Percentiles rank a stretch among this genome's conserved stretches.
phyloP scores from a whole-genome alignment of 2,797 vertebrate species.

The Otolemur crassicaudatus region DNA sequence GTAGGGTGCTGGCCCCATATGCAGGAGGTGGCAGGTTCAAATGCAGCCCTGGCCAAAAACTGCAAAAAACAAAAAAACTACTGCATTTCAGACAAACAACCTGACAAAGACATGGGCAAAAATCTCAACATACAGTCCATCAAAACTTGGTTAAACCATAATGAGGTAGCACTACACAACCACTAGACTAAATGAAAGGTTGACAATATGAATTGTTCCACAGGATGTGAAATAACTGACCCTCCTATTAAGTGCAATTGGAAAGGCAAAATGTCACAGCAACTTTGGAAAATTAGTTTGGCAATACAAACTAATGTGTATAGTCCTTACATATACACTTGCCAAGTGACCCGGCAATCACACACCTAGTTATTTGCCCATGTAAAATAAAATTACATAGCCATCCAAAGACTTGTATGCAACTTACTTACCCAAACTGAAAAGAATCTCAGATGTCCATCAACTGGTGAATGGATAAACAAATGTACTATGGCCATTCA shows the following conservation, averaged over 20 bases:
- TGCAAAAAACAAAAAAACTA: not conserved
- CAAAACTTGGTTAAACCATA: not conserved
- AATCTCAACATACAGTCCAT: not conserved
- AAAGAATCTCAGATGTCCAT: not conserved
- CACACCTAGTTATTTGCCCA: not conserved
- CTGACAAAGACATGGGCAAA: not conserved
- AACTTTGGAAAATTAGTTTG: not conserved
- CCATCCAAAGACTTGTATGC: not conserved
- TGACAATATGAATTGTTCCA: not conserved
- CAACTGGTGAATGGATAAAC: not conserved
- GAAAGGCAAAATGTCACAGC: not conserved
- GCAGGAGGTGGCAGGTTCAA: too few relatives aligned
- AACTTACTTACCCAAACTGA: not conserved
- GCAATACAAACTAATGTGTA: too few relatives aligned
- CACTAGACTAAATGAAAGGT: not conserved
- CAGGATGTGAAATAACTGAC: not conserved
- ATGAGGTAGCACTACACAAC: not conserved
- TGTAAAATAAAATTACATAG: not conserved
- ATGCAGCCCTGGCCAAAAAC: too few relatives aligned
- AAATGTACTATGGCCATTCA: not conserved
- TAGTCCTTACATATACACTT: not conserved
- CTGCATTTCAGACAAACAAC: not conserved
- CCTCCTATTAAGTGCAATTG: not conserved
- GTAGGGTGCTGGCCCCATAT: too few relatives aligned
- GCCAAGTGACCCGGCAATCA: slow-evolving; percentile 2